Percentiles rank a stretch among this genome's conserved stretches.
phyloP scores from a whole-genome alignment of 2,113 vertebrate genomes.

The Bos javanicus region DNA sequence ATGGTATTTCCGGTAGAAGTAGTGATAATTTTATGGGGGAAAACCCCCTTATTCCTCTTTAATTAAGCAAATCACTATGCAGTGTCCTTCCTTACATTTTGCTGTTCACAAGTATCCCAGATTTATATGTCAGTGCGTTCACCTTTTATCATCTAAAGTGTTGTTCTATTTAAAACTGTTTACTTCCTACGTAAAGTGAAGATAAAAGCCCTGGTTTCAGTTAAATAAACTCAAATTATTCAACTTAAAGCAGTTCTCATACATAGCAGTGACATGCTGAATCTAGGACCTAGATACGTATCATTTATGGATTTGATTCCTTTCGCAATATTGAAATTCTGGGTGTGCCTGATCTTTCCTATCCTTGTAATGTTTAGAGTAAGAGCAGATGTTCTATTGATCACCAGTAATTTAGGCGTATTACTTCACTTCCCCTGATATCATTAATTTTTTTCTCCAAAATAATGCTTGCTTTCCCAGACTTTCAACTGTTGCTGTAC shows the following conservation, averaged over 20 bases:
- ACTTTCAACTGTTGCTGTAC: not conserved
- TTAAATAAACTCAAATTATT: not conserved
- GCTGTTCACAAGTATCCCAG: not conserved
- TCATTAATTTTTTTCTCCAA: not conserved
- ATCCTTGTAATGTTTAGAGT: not conserved
- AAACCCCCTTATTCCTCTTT: not conserved
- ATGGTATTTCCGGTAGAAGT: not conserved
- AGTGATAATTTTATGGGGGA: not conserved
- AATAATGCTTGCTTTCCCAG: not conserved
- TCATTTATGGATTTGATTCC: not conserved
- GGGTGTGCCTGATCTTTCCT: not conserved
- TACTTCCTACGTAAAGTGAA: not conserved
- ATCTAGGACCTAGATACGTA: not conserved
- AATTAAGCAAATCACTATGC: not conserved
- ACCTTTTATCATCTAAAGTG: not conserved
- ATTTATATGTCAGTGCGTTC: not conserved
- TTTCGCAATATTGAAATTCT: slow-evolving; percentile 25
- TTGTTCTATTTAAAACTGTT: not conserved
- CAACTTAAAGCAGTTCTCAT: not conserved
- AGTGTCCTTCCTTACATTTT: not conserved
- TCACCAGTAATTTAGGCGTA: not conserved
- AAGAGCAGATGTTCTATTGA: not conserved
- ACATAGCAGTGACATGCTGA: not conserved
- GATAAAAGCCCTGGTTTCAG: not conserved
- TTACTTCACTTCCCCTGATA: not conserved